phyloP scores from a whole-genome alignment of 2,797 vertebrate species.

The Australoheros facetus region DNA sequence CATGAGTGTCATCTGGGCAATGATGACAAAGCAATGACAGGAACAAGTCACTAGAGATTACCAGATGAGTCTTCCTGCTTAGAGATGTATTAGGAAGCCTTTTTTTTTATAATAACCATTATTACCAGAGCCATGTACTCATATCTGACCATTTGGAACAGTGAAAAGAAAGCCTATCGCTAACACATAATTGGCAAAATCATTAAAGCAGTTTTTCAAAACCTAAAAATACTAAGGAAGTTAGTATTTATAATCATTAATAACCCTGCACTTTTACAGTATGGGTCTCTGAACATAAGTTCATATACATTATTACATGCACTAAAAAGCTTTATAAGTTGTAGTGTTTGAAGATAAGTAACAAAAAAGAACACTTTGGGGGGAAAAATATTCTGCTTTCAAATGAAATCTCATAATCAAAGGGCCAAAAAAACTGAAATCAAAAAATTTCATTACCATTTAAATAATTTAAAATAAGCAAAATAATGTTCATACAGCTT shows the following conservation, averaged over 20 bases:
- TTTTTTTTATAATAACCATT: background rate
- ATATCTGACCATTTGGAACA: background rate
- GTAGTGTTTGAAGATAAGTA: background rate
- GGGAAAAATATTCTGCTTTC: background rate
- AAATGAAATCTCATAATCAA: background rate
- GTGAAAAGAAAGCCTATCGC: background rate
- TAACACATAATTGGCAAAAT: background rate
- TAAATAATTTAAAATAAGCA: background rate
- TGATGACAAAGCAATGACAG: constrained; percentile 65
- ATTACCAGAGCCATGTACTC: background rate
- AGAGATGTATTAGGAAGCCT: background rate
- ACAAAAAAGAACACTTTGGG: background rate
- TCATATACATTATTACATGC: background rate
- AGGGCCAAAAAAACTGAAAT: background rate
- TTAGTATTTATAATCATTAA: background rate
- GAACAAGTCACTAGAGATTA: constrained; percentile 66
- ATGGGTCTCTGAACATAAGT: background rate
- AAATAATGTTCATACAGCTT: background rate
- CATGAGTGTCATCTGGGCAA: constrained; percentile 68
- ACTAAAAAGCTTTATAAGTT: background rate
- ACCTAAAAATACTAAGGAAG: background rate
- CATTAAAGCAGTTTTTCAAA: background rate
- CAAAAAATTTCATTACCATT: background rate
- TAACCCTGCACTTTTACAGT: background rate
- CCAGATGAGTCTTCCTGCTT: constrained; percentile 59